Base-by-base conservation (phyloP, 37 sponge, comb jelly and placozoan species). In the Beroe ovata region DNA sequence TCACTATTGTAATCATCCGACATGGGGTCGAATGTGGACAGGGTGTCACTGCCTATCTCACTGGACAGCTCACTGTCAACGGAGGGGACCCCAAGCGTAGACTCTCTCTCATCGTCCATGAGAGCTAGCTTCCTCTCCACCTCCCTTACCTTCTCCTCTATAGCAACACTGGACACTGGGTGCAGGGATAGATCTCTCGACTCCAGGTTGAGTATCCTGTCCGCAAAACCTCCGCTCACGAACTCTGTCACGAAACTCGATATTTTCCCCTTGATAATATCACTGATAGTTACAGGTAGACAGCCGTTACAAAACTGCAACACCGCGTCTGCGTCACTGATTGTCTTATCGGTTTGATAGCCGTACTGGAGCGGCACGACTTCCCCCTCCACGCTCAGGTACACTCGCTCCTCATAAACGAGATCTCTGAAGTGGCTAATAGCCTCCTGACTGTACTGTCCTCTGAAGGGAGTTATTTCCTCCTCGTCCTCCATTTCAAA, bases 21-120 rank as follows among this genome's bases (percentile, higher is more conserved):
- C 84, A 77, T 77, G 47, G 84, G 84, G 41, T 77, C 84, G 84
- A 77, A 77, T 26, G 54, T 28, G 84, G 84, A 77, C 4, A 77
- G 41, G 6, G 71, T 29, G 28, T 61, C 63, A 25, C 28, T 62
- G 69, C 34, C 69, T 14, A 66, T 18, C 0, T 77, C 84, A 40
- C 84, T 77, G 47, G 84, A 77, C n/a, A 42, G 25, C 54, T 77
- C 84, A 41, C 84, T 77, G 47, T 40, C 38, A 4, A 21, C 16
- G 30, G 69, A 11, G 35, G 32, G 2, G 4, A 77, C 1, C 1
- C 3, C 41, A n/a, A 77, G 3, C 18, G 84, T 30, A 40, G 38
- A 36, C 1, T 0, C 25, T n/a, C 84, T 37, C 8, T 54, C 84
- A 42, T 36, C 38, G 4, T 42, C 47, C 42, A 77, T 2, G 1